Evolutionary conservation across 2,888 invertebrate genomes (phyloP).

Genomic region (Trachelus iudaicus): DNA sequence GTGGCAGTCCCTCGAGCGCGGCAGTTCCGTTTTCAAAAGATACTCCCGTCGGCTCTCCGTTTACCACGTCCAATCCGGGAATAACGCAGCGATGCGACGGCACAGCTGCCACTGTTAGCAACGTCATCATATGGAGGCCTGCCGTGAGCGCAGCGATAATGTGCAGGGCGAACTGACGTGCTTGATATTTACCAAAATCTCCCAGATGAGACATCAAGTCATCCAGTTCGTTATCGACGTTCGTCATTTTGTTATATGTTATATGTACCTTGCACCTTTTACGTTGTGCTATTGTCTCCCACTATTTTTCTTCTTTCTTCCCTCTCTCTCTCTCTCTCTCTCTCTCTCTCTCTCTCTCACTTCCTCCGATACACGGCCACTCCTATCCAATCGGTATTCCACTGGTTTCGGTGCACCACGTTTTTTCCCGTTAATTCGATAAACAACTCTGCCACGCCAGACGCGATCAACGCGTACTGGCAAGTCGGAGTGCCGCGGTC

Average conservation of each 20-base stretch:
- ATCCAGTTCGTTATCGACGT: conserved; percentile 52
- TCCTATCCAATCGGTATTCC: conserved; percentile 5
- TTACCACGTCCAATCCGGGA: conserved; percentile 18
- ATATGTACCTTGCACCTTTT: neutral
- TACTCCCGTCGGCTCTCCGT: neutral
- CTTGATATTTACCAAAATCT: conserved; percentile 86
- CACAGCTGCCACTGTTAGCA: conserved; percentile 84
- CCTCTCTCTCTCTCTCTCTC: neutral
- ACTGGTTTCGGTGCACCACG: neutral
- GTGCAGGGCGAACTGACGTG: conserved; percentile 81
- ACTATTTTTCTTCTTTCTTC: neutral
- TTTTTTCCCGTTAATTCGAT: neutral
- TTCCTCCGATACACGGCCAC: neutral
- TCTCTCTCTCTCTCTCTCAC: neutral
- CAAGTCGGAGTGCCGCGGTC: conserved; percentile 14
- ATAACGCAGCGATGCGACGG: conserved; percentile 73
- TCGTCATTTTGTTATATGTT: conserved; percentile 19
- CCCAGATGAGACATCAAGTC: conserved; percentile 67
- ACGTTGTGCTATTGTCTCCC: neutral
- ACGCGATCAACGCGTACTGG: conserved; percentile 11
- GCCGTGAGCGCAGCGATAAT: conserved; percentile 82
- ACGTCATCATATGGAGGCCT: conserved; percentile 84
- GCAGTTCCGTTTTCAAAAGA: conserved; percentile 63
- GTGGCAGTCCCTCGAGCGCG: conserved; percentile 68
- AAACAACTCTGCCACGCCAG: neutral